Base-by-base conservation (phyloP, 2,113 vertebrate species). In the Hucho hucho region DNA sequence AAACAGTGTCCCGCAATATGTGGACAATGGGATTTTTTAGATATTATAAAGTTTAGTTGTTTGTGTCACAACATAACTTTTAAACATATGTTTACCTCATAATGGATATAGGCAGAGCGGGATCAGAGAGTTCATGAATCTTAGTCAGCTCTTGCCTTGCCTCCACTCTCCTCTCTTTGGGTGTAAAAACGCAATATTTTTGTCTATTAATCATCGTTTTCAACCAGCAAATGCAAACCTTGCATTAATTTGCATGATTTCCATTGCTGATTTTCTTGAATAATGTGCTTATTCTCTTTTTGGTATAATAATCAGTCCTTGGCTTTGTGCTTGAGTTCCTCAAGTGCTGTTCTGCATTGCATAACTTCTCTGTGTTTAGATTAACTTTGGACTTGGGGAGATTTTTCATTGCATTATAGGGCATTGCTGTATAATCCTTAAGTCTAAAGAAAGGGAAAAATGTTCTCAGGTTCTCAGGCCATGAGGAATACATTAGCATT, bases 241-340 rank as follows among this genome's bases (percentile, higher is more conserved):
- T 79, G 72, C 76, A 86, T 88, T 84, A 6, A 88, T 84, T 87
- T 87, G 82, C 86, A 90, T 87, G 77, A 86, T 87, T 89, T 83
- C 69, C 65, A 75, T 70, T 3, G 49, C 75, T 81, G 75, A 80
- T 88, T 86, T 87, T 74, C 83, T 85, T 85, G 79, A 87, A 81
- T 87, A 86, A 85, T 87, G 73, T 81, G 63, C 71, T 89, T 78
- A 68, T 80, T 86, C 70, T 80, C 59, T 74, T 80, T 78, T 22
- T 11, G 32, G 83, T 85, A 89, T 87, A 68, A 75, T 86, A 86
- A 90, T 89, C 75, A 83, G 53, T 78, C 74, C 58, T 80, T 80
- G 75, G 78, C 78, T 76, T 80, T 79, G 74, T 64, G 64, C 59
- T 80, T 66, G 66, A 84, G 73, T 83, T 88, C 69, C 78, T 88